These are phyloP conservation scores for Trissoscelio sp. DNA, from an alignment of 2,888 invertebrate genomes.

Conservation along the genomic window DNA sequence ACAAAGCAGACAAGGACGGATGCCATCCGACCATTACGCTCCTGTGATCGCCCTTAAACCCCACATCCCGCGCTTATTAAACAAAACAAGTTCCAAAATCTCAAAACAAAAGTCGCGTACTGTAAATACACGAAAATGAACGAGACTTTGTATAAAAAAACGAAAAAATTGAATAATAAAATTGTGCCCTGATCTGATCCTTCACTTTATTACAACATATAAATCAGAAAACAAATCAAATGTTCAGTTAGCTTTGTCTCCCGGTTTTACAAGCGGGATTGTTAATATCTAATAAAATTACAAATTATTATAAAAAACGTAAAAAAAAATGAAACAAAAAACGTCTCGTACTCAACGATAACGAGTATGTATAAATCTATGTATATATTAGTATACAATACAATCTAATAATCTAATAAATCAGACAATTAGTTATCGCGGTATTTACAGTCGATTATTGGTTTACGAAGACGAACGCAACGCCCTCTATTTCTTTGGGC, in stretches of 20 bases:
- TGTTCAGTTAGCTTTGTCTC: constrained; percentile 5
- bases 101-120: neutral
- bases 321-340: constrained; percentile 22
- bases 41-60: constrained; percentile 51
- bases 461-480: neutral
- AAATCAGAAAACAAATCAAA: constrained; percentile 4
- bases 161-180: neutral
- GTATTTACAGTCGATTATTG: constrained; percentile 69
- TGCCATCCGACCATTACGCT: constrained; percentile 81
- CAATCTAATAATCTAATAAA: no score
- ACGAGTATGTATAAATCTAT: constrained; percentile 66
- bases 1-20: constrained; percentile 81
- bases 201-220: constrained; percentile 29
- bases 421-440: constrained; percentile 58
- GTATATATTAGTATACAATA: constrained; percentile 72
- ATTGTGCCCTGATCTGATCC: neutral
- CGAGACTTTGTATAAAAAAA: constrained; percentile 4
- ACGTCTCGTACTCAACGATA: constrained; percentile 17
- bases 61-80: neutral
- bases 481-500: no score
- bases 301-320: neutral
- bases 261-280: constrained; percentile 22
- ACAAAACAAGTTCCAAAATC: constrained; percentile 2
- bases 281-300: constrained; percentile 25
- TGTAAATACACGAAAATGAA: constrained; percentile 47